phyloP scores from a whole-genome alignment of 1,140 invertebrate genomes.

The Lucilia cuprina region DNA sequence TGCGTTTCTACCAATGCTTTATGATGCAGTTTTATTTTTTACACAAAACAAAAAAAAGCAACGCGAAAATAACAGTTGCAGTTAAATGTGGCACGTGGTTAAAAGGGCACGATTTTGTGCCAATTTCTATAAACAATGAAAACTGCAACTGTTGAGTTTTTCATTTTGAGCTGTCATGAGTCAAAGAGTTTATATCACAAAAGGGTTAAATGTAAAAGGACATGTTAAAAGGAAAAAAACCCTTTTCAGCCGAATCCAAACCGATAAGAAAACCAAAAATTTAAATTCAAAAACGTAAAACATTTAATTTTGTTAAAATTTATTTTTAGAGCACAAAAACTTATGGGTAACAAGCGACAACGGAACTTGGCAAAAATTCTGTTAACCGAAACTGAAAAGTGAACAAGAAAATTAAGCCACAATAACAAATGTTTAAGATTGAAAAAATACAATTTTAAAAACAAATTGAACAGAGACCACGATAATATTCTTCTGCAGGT shows the following conservation, averaged over 20 bases:
- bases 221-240: not conserved
- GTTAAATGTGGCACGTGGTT: constrained; percentile 23
- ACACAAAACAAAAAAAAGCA: not conserved
- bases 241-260: not conserved
- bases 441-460: not conserved
- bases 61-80: constrained; percentile 22
- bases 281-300: too few species aligned
- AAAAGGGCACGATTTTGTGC: constrained; percentile 25
- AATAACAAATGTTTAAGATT: not conserved
- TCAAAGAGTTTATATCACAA: not conserved
- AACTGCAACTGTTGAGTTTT: constrained; percentile 11
- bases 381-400: not conserved
- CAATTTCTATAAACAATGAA: constrained; percentile 8
- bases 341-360: not conserved
- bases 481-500: too few species aligned
- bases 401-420: not conserved
- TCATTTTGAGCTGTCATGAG: not conserved
- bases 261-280: not conserved
- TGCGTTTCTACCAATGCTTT: constrained; percentile 21
- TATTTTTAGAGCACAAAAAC: not conserved
- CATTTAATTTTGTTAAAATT: constrained; percentile 1
- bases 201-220: not conserved
- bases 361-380: not conserved
- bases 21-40: constrained; percentile 23
- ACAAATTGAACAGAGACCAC: not conserved